A percentile compares a stretch with the other conserved stretches of the same genome.
Conservation (phyloP, 2,888 invertebrate genomes). For the Strigamia maritima region DNA sequence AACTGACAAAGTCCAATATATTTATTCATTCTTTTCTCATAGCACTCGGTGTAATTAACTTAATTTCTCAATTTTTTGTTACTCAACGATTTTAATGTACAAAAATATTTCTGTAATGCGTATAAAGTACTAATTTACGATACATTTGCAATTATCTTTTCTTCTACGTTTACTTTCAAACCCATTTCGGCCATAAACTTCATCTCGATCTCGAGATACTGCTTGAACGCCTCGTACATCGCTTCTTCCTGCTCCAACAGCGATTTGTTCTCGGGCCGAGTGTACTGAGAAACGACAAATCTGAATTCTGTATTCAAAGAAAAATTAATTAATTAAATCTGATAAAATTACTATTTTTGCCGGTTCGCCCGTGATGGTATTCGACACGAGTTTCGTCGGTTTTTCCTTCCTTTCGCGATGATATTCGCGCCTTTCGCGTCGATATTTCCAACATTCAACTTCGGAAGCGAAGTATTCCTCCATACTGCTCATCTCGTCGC, state of each 20-base stretch:
- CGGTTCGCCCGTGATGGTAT: not conserved
- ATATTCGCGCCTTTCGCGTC: not conserved
- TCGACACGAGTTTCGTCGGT: not conserved
- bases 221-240: not conserved
- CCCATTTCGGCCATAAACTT: not conserved
- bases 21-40: constrained; percentile 66
- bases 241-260: not conserved
- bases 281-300: not conserved
- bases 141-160: too few relatives aligned
- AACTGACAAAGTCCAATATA: constrained; percentile 59
- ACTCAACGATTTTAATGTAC: not conserved
- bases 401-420: not conserved
- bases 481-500: not conserved
- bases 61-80: constrained; percentile 72
- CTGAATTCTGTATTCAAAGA: too few relatives aligned
- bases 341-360: not conserved
- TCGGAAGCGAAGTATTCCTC: not conserved
- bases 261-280: not conserved
- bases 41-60: constrained; percentile 68
- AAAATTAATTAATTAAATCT: not conserved
- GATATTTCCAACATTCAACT: not conserved
- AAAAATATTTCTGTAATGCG: not conserved
- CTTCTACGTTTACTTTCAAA: too few relatives aligned
- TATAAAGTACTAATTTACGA: not conserved
- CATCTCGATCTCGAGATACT: not conserved